Conservation (phyloP, 1,140 invertebrate genomes). For the Ruditapes philippinarum region DNA sequence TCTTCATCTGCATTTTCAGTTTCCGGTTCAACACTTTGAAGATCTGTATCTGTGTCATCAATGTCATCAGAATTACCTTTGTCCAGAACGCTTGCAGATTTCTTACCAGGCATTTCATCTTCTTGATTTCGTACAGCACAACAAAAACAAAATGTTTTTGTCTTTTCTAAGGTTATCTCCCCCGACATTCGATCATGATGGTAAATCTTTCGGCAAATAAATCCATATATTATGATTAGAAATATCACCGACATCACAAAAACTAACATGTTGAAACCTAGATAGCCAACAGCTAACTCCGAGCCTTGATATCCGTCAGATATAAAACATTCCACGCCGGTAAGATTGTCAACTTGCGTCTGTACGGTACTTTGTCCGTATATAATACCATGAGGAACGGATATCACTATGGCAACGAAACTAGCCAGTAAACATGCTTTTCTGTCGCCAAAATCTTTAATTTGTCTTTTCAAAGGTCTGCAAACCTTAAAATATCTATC, state of each 20-base stretch:
- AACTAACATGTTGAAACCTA: conserved; percentile 40
- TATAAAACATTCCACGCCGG: conserved; percentile 60
- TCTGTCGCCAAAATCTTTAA: conserved; percentile 65
- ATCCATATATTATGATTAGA: conserved; percentile 50
- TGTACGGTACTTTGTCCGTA: conserved; percentile 34
- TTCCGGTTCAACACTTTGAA: neutral
- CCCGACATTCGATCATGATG: conserved; percentile 7
- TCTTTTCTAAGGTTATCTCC: neutral
- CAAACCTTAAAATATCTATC: conserved; percentile 77
- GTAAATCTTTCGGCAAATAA: conserved; percentile 55
- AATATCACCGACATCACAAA: conserved; percentile 27
- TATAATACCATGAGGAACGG: conserved; percentile 49
- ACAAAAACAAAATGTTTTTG: conserved; percentile 10
- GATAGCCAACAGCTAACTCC: neutral
- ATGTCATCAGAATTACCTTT: neutral
- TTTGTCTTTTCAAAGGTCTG: conserved; percentile 72
- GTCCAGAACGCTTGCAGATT: neutral
- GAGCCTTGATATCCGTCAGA: conserved; percentile 12
- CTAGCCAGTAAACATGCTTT: conserved; percentile 57
- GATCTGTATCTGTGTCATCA: neutral
- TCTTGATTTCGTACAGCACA: neutral
- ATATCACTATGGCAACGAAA: conserved; percentile 24
- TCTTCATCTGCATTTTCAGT: neutral
- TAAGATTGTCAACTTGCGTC: neutral
- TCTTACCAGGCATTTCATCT: neutral